Base-by-base conservation (phyloP, 2,113 vertebrate genomes). In the Diadophis punctatus region DNA sequence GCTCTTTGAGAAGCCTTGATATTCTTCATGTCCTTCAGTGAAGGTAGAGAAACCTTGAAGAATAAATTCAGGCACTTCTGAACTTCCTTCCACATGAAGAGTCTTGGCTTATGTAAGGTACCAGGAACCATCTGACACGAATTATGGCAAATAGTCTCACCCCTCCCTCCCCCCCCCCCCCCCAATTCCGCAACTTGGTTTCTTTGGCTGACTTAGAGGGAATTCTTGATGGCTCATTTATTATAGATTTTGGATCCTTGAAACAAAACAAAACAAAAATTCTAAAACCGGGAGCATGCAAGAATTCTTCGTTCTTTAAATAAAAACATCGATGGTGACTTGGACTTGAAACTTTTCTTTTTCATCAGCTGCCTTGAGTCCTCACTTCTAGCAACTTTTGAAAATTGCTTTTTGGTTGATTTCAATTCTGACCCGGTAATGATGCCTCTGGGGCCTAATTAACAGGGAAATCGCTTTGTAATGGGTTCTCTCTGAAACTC, bases 361-460 rank as follows among this genome's bases (percentile, higher is more conserved):
- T 91, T 87, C 34, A 87, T 56, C n/a, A 51, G 58, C 56, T 52
- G 56, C 48, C 53, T 1, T 0, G 9, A 88, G 91, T 55, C 34
- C n/a, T 39, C n/a, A 52, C 58, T 88, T 88, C 27, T n/a, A n/a
- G n/a, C 80, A 86, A 87, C 25, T 49, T 46, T 92, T 92, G 63
- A 58, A 92, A 92, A 88, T 80, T 46, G 34, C 58, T 55, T 92
- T 60, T 46, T 48, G 53, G 34, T 74, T 88, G 86, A 92, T 92
- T 68, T 68, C 30, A 34, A 51, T 23, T 88, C 91, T 92, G 86
- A 92, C 68, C 48, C 74, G 16, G 49, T 92, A 92, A 92, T 74
- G 51, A 92, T 92, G 91, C 91, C 91, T 92, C 60, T 46, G 86
- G 91, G 91, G 58, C 23, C 86, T 88, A 92, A 92, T 92, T 92